Percentiles rank a stretch among this genome's conserved stretches.
phyloP scores from a whole-genome alignment of 2,888 invertebrate genomes.

The Tipula helvola region DNA sequence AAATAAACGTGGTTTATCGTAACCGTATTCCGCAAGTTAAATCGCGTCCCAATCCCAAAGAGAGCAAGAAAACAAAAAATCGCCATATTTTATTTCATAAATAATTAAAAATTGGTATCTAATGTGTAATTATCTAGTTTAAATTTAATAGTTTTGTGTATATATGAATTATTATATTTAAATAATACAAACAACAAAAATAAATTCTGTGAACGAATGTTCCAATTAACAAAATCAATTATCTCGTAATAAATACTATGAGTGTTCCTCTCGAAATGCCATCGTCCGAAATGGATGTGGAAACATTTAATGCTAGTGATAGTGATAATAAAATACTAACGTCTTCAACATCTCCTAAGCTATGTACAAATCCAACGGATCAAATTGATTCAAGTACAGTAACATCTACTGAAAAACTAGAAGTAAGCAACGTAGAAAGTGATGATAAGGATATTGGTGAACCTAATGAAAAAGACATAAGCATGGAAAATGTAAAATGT shows the following conservation, averaged over 20 bases:
- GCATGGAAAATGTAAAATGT: neutral
- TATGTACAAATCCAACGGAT: neutral
- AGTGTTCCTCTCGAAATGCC: neutral
- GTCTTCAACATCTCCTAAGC: neutral
- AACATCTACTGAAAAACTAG: neutral
- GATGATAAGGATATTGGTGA: neutral
- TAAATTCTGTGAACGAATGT: neutral
- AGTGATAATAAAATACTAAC: neutral
- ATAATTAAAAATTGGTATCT: neutral
- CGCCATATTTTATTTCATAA: neutral
- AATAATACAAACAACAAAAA: neutral
- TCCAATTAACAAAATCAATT: neutral
- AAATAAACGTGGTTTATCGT: neutral
- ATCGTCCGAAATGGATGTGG: neutral
- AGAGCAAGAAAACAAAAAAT: neutral
- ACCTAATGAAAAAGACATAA: neutral
- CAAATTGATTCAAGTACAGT: neutral
- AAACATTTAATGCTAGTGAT: neutral
- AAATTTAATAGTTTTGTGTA: neutral
- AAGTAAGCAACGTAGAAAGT: neutral
- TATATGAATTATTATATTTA: neutral
- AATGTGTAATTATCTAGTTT: neutral
- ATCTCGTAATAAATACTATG: neutral
- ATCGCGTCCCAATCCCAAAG: neutral
- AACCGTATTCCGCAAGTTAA: neutral